Base-by-base conservation (phyloP, 2,888 invertebrate genomes). In the Ceriagrion tenellum region DNA sequence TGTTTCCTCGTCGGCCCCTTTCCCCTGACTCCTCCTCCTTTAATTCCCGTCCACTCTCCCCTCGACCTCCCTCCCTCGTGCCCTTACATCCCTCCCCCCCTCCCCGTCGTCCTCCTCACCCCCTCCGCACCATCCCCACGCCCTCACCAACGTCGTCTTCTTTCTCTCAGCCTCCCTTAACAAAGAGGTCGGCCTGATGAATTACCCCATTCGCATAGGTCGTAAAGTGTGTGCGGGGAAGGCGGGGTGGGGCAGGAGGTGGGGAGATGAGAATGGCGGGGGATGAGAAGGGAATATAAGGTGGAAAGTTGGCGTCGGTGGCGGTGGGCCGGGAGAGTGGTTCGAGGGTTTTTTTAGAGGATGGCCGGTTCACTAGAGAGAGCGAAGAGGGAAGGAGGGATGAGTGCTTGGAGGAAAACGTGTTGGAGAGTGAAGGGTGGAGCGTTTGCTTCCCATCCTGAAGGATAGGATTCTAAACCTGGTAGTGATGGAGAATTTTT, bases 131-230 rank as follows among this genome's bases (percentile, higher is more conserved):
- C 91, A n/a, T 55, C 23, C 90, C 56, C 23, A 10, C 56, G 20
- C 18, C 59, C 12, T 59, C 20, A 20, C 59, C 59, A 20, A 20
- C 90, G 91, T 91, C 91, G 63, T 63, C 91, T 91, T 91, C 91
- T 69, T 91, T 63, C 91, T 91, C n/a, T 63, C 63, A 63, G 91
- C 91, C 91, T 91, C 63, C 81, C 59, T 59, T 91, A 91, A 91
- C 91, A 91, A 91, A 91, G 91, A 91, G 91, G 91, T 91, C 91
- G 40, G 10, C 69, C 69, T 93, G 93, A 93, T 93, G 93, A 93
- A 93, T 93, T 93, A 93, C 93, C 55, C 93, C 69, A 74, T 69
- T 47, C 69, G 93, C 69, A 35, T n/a, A n/a, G 93, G 69, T 74
- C 69, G 93, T 74, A 93, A 93, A 93, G 69, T 91, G 91, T 40